Base-by-base conservation (phyloP, 2,888 invertebrate species). In the Epirrhoe alternata region DNA sequence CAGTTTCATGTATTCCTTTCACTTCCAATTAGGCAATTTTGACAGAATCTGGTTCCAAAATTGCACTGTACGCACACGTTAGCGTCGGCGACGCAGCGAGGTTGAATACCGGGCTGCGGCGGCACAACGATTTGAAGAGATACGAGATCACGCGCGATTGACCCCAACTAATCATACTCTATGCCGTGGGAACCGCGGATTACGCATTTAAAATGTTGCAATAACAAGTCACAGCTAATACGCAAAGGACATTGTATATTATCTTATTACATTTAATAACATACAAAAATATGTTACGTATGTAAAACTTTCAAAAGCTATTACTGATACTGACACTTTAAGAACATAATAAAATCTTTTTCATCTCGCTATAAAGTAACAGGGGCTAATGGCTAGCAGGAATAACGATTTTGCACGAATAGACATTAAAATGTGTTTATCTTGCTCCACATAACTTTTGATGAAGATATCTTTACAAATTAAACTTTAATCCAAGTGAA, bases 111-210 rank as follows among this genome's bases (percentile, higher is more conserved):
- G 45, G 47, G 14, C 14, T 17, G 24, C 14, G 12, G 10, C 42
- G n/a, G 14, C 14, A 50, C 51, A 47, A 56, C 38, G 47, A 47
- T 16, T 56, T 50, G 47, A 35, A 47, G 45, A 62, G 30, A 38
- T 33, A 33, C 53, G 47, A 66, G 61, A 59, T 59, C 54, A 50
- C 61, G 50, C 50, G 33, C 59, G 54, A 54, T 62, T 59, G 59
- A 62, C 66, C 66, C 45, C 55, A 35, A 54, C 53, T 58, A 66
- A 66, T 62, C 58, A 59, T 52, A 30, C 17, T 45, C 53, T 14
- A 14, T 8, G 17, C 8, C 59, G 62, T 59, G 66, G 59, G 62
- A 66, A 66, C 57, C 47, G 52, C 30, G 14, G 14, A 47, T 35
- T 30, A 12, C 33, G 24, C 51, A 7, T 5, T 50, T 42, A 42